Conservation (phyloP, 2,888 invertebrate species). For the Drosophila birchii region DNA sequence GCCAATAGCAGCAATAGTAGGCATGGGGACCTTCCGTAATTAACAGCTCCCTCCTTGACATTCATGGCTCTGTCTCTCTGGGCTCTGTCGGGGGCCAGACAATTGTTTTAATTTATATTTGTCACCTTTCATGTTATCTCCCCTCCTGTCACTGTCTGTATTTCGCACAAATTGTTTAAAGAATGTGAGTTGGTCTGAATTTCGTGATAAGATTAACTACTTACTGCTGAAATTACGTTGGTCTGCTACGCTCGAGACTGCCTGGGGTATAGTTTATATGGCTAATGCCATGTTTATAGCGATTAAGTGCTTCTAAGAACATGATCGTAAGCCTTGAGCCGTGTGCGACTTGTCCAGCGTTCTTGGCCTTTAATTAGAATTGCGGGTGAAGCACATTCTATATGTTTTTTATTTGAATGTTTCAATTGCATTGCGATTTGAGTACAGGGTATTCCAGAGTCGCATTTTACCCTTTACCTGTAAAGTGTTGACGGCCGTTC, state of each 20-base stretch:
- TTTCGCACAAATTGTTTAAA: constrained; percentile 72
- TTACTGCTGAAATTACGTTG: constrained; percentile 20
- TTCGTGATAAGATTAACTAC: constrained; percentile 69
- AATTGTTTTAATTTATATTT: constrained; percentile 21
- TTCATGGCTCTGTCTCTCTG: constrained; percentile 15
- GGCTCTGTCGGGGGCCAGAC: constrained; percentile 25
- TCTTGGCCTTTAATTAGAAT: background rate
- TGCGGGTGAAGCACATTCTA: background rate
- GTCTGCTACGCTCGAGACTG: constrained; percentile 6
- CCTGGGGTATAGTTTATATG: constrained; percentile 8
- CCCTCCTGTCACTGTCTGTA: constrained; percentile 25
- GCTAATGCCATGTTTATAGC: background rate
- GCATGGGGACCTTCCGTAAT: background rate
- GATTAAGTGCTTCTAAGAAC: background rate
- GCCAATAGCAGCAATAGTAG: background rate
- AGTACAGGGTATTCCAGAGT: background rate
- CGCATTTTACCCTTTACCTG: background rate
- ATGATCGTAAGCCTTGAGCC: background rate
- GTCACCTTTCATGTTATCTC: constrained; percentile 19
- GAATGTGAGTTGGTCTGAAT: constrained; percentile 46
- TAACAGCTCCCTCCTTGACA: constrained; percentile 11
- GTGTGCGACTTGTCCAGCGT: background rate
- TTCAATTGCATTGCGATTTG: too few species aligned
- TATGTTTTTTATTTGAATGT: too few species aligned
- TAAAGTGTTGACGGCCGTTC: constrained; percentile 7